A percentile compares a stretch with the other conserved stretches of the same genome.
Evolutionary conservation across 2,888 invertebrate genomes (phyloP).

Genomic region (Hypercompe scribonia): DNA sequence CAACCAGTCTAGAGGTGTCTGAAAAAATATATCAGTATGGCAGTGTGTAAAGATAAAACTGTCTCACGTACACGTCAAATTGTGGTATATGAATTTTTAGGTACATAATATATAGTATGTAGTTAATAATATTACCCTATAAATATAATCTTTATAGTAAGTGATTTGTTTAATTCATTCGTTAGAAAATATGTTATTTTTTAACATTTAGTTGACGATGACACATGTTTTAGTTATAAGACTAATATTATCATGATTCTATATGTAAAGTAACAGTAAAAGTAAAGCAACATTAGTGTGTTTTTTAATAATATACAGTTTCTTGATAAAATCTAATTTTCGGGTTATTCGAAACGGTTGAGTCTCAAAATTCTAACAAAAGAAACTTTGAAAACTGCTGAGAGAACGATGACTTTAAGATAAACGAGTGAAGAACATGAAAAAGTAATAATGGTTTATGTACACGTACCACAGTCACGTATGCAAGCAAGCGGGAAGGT

Average conservation of each 20-base stretch:
- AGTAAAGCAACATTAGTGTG: not conserved
- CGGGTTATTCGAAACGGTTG: conserved; percentile 26
- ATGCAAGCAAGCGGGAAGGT: conserved; percentile 65
- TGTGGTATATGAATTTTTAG: not conserved
- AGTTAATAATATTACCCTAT: not conserved
- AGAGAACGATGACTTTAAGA: conserved; percentile 42
- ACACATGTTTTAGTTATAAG: too few relatives aligned
- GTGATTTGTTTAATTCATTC: too few relatives aligned
- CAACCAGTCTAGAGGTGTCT: conserved; percentile 37
- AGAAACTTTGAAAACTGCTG: conserved; percentile 36
- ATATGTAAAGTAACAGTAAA: too few relatives aligned
- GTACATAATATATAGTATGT: too few relatives aligned
- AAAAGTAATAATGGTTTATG: conserved; percentile 52
- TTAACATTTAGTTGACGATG: too few relatives aligned
- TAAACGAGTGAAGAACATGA: conserved; percentile 47
- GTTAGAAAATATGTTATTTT: too few relatives aligned
- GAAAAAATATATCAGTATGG: conserved; percentile 26
- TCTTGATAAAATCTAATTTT: conserved; percentile 21
- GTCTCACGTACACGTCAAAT: not conserved
- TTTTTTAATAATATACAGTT: conserved; percentile 14
- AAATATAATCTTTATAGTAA: too few relatives aligned
- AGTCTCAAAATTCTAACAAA: conserved; percentile 27
- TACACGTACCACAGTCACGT: conserved; percentile 69
- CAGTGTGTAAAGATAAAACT: not conserved
- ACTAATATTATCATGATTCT: too few relatives aligned